phyloP scores from a whole-genome alignment of 2,797 vertebrate genomes.

The Falco biarmicus region DNA sequence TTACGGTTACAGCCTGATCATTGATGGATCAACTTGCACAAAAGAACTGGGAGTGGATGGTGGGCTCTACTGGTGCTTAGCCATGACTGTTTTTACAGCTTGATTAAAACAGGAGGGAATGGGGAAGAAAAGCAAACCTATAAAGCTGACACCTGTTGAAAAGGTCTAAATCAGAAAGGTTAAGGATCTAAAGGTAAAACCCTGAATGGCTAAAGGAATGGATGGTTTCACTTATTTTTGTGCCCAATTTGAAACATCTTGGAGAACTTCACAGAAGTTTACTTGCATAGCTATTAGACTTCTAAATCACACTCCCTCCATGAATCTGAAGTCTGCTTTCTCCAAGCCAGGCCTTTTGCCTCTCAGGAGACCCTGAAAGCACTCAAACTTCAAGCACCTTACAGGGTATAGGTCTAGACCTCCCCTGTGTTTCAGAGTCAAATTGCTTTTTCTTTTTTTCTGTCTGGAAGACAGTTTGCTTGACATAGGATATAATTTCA shows the following conservation, averaged over 20 bases:
- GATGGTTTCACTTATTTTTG: neutral
- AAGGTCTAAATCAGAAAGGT: neutral
- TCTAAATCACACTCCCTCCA: neutral
- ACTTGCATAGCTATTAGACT: neutral
- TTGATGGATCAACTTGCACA: neutral
- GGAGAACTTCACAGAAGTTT: neutral
- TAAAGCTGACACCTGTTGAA: neutral
- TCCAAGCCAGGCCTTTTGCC: neutral
- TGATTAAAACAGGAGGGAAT: neutral
- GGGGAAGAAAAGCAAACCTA: neutral
- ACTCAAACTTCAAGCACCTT: neutral
- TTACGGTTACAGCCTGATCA: neutral
- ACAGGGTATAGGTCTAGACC: neutral
- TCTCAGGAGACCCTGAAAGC: neutral
- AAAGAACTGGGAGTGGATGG: neutral
- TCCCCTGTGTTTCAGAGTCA: neutral
- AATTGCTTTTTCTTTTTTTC: neutral
- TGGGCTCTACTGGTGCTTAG: neutral
- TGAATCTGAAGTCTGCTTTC: neutral
- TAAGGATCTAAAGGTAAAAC: neutral
- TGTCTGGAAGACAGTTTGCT: neutral
- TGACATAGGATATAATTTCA: neutral
- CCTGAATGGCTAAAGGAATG: neutral
- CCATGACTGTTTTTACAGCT: neutral
- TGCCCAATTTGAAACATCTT: neutral